Evolutionary conservation across 2,113 vertebrate genomes (phyloP).

Genomic region (Perca flavescens): DNA sequence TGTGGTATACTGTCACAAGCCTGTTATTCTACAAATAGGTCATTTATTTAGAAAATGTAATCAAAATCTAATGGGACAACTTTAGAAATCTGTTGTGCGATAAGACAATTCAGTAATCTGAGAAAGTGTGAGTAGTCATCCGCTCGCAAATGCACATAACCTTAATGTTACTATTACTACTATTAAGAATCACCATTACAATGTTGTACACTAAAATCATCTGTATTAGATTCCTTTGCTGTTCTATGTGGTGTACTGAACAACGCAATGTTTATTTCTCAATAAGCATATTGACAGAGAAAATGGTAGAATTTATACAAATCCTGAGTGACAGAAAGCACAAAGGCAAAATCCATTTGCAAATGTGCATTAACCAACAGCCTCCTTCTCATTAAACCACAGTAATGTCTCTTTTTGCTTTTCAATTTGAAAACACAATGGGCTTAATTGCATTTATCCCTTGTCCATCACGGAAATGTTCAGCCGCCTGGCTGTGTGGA

Average conservation of each 20-base stretch:
- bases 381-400: slow-evolving; percentile 75
- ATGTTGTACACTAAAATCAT: slow-evolving; percentile 10
- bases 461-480: slow-evolving; percentile 77
- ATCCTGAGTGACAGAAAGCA: slow-evolving; percentile 81
- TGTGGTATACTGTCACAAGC: background rate
- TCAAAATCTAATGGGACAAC: slow-evolving; percentile 10
- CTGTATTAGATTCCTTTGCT: slow-evolving; percentile 16
- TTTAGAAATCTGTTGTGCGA: background rate
- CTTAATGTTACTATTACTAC: background rate
- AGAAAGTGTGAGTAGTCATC: background rate
- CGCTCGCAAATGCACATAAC: background rate
- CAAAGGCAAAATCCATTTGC: slow-evolving; percentile 76
- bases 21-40: background rate
- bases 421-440: slow-evolving; percentile 69
- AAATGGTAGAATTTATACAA: slow-evolving; percentile 69
- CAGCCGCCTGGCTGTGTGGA: slow-evolving; percentile 40
- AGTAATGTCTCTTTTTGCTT: slow-evolving; percentile 69
- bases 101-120: background rate
- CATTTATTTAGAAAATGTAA: slow-evolving; percentile 1
- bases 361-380: slow-evolving; percentile 71
- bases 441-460: slow-evolving; percentile 82
- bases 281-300: slow-evolving; percentile 56
- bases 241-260: slow-evolving; percentile 11
- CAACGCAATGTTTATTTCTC: slow-evolving; percentile 57
- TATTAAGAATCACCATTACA: slow-evolving; percentile 7